Conservation (phyloP, 2,113 vertebrate genomes). For the Ophthalmolycus amberensis region DNA sequence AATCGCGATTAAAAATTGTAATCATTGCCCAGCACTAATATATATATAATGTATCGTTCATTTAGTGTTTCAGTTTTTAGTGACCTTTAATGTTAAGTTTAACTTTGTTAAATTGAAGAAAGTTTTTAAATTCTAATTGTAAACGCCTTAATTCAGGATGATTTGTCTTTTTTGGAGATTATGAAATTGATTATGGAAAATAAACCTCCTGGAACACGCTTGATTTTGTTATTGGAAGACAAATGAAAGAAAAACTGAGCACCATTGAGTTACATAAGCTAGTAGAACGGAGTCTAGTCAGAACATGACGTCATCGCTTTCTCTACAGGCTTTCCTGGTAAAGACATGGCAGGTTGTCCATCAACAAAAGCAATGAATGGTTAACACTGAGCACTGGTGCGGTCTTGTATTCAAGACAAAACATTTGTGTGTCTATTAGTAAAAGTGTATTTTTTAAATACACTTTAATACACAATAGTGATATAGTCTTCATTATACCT, state of each 20-base stretch:
- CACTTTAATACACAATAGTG: too few relatives aligned
- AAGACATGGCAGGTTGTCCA: not conserved
- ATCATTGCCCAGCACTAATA: too few relatives aligned
- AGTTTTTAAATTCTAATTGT: not conserved
- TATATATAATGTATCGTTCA: too few relatives aligned
- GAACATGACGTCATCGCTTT: not conserved
- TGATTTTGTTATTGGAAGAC: not conserved
- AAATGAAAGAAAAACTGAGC: not conserved
- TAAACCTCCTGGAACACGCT: not conserved
- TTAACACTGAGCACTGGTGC: not conserved
- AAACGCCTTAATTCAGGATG: not conserved
- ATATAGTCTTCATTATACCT: not conserved
- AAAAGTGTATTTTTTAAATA: not conserved
- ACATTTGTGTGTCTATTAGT: not conserved
- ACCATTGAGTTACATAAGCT: not conserved
- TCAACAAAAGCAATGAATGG: not conserved
- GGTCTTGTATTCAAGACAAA: not conserved
- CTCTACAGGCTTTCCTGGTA: not conserved
- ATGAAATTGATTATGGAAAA: not conserved
- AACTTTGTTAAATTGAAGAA: not conserved
- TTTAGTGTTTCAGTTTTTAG: too few relatives aligned
- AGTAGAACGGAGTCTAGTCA: not conserved
- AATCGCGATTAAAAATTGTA: too few relatives aligned
- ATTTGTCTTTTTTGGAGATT: not conserved
- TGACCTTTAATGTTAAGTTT: too few relatives aligned